A percentile compares a stretch with the other conserved stretches of the same genome.
phyloP scores from a whole-genome alignment of 2,113 vertebrate species.

The Motacilla alba region DNA sequence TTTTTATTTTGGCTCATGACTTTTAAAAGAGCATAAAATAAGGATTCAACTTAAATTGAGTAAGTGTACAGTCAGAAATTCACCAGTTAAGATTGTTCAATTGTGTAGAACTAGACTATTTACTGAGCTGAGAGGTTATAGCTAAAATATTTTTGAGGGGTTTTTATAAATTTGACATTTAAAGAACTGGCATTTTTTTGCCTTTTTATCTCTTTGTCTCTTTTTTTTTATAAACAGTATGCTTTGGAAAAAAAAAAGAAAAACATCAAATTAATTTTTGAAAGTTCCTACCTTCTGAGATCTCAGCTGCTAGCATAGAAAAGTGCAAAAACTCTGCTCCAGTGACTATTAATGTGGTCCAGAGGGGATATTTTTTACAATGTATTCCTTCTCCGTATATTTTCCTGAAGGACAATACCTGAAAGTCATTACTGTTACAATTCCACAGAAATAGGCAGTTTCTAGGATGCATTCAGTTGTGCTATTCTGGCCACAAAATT shows the following conservation, averaged over 20 bases:
- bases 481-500: background rate
- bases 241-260: background rate
- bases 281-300: background rate
- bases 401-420: background rate
- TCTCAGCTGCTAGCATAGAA: background rate
- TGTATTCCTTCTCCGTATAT: background rate
- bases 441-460: background rate
- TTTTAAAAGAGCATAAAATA: background rate
- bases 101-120: background rate
- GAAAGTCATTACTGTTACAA: background rate
- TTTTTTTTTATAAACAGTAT: background rate
- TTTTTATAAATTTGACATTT: background rate
- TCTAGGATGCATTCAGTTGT: background rate
- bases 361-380: background rate
- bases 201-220: background rate
- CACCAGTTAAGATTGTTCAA: background rate
- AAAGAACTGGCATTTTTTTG: background rate
- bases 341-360: background rate
- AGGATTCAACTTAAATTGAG: background rate
- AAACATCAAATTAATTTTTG: background rate
- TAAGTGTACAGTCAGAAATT: background rate
- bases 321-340: background rate
- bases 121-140: background rate
- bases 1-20: background rate
- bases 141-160: background rate